Conservation (phyloP, 2,113 vertebrate species). For the Neodontobutis hainanensis region DNA sequence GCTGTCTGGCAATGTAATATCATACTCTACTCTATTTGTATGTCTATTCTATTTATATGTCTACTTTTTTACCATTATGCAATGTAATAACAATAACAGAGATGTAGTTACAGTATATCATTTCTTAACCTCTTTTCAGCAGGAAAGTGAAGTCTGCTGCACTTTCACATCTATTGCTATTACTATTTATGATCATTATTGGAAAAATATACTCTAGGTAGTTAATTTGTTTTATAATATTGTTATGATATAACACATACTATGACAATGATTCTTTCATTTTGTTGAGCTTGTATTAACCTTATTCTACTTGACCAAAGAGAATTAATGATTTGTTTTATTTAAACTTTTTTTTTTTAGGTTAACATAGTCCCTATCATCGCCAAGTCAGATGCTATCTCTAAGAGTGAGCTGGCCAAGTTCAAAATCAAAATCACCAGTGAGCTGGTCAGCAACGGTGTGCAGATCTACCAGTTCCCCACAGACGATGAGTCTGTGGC, state of each 20-base stretch:
- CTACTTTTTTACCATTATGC: too few species aligned
- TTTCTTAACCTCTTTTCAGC: slow-evolving; percentile 6
- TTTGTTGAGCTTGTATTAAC: too few species aligned
- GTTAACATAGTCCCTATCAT: slow-evolving; percentile 98
- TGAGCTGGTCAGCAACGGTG: slow-evolving; percentile 96
- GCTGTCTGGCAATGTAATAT: too few species aligned
- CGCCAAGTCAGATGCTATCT: slow-evolving; percentile 96
- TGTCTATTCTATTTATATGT: too few species aligned
- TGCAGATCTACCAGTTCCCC: slow-evolving; percentile 99
- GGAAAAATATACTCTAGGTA: slow-evolving; percentile 16
- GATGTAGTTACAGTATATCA: not conserved
- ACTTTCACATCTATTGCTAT: slow-evolving; percentile 5
- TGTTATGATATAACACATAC: too few species aligned
- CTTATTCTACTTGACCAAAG: too few species aligned
- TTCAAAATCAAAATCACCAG: slow-evolving; percentile 99
- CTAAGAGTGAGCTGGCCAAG: slow-evolving; percentile 96
- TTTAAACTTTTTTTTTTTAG: slow-evolving; percentile 69
- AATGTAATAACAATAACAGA: too few species aligned
- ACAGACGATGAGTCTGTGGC: slow-evolving; percentile 95
- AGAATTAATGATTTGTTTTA: not conserved
- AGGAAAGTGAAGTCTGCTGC: slow-evolving; percentile 10
- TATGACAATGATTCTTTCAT: too few species aligned
- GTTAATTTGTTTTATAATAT: too few species aligned
- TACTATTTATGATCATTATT: slow-evolving; percentile 36
- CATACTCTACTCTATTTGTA: too few species aligned